Evolutionary conservation across 2,888 invertebrate genomes (phyloP), one percentile per base, ranked within the genome.

Genomic region (Andricus quercusramuli): DNA sequence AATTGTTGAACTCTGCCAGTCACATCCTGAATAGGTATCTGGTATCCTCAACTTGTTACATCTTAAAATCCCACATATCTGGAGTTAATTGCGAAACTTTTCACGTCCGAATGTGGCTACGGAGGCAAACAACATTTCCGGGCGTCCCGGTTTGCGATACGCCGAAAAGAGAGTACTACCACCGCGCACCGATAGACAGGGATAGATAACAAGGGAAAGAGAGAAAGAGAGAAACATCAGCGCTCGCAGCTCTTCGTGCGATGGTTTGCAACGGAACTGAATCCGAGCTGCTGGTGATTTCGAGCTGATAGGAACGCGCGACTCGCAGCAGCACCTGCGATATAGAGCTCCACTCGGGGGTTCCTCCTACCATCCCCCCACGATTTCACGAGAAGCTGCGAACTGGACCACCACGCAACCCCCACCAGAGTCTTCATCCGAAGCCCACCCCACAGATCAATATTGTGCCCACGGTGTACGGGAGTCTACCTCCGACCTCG

Each of bases 341-440:
- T 88, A 89, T 86, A 88, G 79, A 79, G 82, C 80, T 77, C 81
- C 80, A 80, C 78, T 80, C 79, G 65, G 80, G 84, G 84, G 85
- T 77, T 82, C 86, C 87, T 83, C 88, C 85, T 82, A 84, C 87
- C 85, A 83, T 85, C 86, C 87, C 88, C 83, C 85, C 87, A 88
- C 86, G 86, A 86, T 88, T 89, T 89, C 91, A 89, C 89, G 90
- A 87, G 89, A 90, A 89, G 88, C 92, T 91, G 91, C 91, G 91
- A 89, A 91, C 90, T 91, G 91, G 91, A 91, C 91, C 90, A 90
- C 88, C 89, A 89, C 92, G 91, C 91, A 91, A 87, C 84, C 86
- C 86, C 87, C 86, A 83, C 89, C 84, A 83, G 86, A 77, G 82
- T 80, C 85, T 86, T 86, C 88, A 86, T 87, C 84, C 79, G 79